Percentiles rank a stretch among this genome's conserved stretches.
phyloP scores from a whole-genome alignment of 2,888 invertebrate genomes.

The Lasioglossum villosulum region DNA sequence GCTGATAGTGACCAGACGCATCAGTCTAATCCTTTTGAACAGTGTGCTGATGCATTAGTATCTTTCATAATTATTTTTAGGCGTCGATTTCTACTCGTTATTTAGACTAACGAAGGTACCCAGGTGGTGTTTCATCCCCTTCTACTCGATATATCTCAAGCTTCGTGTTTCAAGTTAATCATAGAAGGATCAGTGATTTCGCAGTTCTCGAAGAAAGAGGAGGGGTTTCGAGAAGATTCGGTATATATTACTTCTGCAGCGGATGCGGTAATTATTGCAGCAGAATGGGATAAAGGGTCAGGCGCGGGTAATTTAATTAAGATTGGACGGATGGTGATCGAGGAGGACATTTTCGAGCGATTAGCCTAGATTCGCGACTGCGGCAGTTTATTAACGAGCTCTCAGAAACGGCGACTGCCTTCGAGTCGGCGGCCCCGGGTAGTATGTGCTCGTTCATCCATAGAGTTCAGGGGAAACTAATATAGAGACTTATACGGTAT shows the following conservation, averaged over 20 bases:
- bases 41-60: background rate
- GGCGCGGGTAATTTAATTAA: slow-evolving; percentile 4
- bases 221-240: background rate
- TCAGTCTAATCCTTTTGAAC: background rate
- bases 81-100: background rate
- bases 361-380: slow-evolving; percentile 64
- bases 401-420: slow-evolving; percentile 6
- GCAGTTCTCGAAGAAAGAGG: background rate
- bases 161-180: background rate
- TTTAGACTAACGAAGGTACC: background rate
- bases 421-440: slow-evolving; percentile 30
- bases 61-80: background rate
- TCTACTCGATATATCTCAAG: background rate
- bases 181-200: background rate
- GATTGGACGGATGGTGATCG: slow-evolving; percentile 23
- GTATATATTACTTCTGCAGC: background rate
- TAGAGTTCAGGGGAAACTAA: slow-evolving; percentile 58
- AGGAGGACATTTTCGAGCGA: slow-evolving; percentile 46
- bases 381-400: slow-evolving; percentile 62
- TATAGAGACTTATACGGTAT: slow-evolving; percentile 66
- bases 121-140: too few relatives aligned
- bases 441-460: slow-evolving; percentile 30
- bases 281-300: background rate
- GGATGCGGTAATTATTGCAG: background rate
- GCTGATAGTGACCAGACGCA: background rate